Percentiles rank a stretch among this genome's conserved stretches.
Conservation (phyloP, 30 jellyfish, hydroid and myxozoan species). For the Aurelia aurita region DNA sequence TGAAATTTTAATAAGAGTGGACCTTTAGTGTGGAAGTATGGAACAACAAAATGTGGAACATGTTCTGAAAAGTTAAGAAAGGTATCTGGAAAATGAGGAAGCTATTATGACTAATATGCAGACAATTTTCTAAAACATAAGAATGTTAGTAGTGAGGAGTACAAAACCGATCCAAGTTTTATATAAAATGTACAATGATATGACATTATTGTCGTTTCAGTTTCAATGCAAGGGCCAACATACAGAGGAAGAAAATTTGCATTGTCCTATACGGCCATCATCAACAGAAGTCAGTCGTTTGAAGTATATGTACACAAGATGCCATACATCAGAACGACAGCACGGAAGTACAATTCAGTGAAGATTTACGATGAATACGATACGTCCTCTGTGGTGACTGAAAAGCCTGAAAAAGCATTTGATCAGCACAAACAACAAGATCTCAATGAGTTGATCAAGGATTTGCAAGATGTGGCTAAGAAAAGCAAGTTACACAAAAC, state of each 20-base stretch:
- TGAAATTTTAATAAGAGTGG: too few species aligned
- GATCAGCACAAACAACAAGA: constrained; percentile 23
- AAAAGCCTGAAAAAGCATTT: constrained; percentile 15
- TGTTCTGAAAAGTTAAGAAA: too few species aligned
- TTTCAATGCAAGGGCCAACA: constrained; percentile 30
- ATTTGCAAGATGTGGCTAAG: constrained; percentile 30
- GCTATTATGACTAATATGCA: too few species aligned
- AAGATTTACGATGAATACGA: constrained; percentile 69
- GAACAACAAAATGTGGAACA: too few species aligned
- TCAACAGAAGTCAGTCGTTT: constrained; percentile 3
- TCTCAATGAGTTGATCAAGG: constrained; percentile 29
- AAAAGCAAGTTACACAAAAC: constrained; percentile 43
- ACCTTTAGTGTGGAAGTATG: too few species aligned
- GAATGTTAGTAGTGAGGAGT: too few species aligned
- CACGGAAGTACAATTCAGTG: constrained; percentile 16
- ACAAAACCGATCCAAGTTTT: too few species aligned
- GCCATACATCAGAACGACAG: constrained; percentile 67
- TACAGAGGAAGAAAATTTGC: constrained; percentile 66
- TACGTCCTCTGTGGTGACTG: constrained; percentile 35
- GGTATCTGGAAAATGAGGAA: too few species aligned
- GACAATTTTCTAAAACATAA: too few species aligned
- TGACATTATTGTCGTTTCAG: constrained; percentile 38
- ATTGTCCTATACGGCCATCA: constrained; percentile 45
- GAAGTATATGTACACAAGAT: constrained; percentile 38
- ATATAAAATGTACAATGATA: too few species aligned